These are phyloP conservation scores for Threskiornis aethiopicus DNA, from an alignment of 2,797 vertebrate species.

Conservation along the genomic window DNA sequence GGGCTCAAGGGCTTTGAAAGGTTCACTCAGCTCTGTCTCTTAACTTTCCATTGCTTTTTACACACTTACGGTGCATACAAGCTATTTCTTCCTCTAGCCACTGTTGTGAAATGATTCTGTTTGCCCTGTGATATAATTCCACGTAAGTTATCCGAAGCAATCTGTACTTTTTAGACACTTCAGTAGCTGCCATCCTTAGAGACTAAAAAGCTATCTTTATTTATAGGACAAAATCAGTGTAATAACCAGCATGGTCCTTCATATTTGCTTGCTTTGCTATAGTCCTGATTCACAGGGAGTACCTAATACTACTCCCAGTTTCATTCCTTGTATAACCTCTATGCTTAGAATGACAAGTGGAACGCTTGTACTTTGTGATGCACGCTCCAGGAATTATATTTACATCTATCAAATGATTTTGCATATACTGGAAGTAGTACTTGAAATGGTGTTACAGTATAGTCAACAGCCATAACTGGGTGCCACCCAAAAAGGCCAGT, in stretches of 20 bases:
- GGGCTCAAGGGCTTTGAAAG: background rate
- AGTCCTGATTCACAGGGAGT: background rate
- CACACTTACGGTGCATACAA: fast-evolving
- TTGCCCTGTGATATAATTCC: background rate
- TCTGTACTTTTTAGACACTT: background rate
- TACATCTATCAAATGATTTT: background rate
- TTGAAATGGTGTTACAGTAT: background rate
- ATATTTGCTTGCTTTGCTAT: background rate
- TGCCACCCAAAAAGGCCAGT: background rate
- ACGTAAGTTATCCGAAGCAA: background rate
- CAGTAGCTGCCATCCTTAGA: background rate
- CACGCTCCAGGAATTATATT: background rate
- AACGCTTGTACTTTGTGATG: background rate
- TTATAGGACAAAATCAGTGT: background rate
- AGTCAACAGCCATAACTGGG: background rate
- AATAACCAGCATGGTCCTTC: background rate
- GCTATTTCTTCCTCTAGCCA: background rate
- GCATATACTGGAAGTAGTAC: background rate
- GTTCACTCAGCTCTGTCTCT: background rate
- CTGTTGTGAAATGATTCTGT: background rate
- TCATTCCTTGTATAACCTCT: background rate
- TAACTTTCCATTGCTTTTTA: background rate
- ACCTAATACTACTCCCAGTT: background rate
- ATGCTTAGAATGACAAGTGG: background rate
- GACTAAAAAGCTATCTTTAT: background rate